Conservation (phyloP, 2,113 vertebrate genomes). For the Odocoileus hemionus region DNA sequence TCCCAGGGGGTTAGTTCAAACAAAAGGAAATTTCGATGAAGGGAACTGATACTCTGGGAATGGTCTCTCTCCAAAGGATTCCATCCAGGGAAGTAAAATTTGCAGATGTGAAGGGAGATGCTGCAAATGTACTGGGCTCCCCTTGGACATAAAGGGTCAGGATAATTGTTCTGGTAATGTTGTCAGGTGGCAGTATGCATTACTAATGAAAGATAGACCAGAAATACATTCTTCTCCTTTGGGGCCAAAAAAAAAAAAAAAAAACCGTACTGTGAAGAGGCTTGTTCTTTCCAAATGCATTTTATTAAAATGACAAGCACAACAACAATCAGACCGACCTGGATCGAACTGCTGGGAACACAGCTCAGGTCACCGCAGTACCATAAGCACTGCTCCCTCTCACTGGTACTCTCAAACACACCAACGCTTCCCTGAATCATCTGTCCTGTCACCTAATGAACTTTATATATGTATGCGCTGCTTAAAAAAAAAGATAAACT, state of each 20-base stretch:
- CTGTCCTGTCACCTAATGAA: background rate
- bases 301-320: background rate
- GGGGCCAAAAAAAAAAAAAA: background rate
- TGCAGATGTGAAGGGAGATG: background rate
- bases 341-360: background rate
- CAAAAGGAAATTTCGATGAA: background rate
- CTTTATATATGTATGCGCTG: slow-evolving; percentile 1
- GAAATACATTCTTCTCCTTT: background rate
- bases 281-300: background rate
- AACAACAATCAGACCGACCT: background rate
- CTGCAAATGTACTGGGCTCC: background rate
- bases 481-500: background rate
- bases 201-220: background rate
- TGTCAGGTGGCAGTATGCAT: too few relatives aligned
- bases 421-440: background rate
- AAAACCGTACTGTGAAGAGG: background rate
- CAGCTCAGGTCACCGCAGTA: background rate
- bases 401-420: background rate
- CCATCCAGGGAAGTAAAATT: background rate
- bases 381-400: background rate
- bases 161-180: background rate
- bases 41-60: background rate
- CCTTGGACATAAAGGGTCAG: background rate
- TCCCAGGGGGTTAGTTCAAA: background rate
- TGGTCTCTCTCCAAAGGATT: background rate